phyloP scores from a whole-genome alignment of 2,113 vertebrate genomes.

The Carettochelys insculpta region DNA sequence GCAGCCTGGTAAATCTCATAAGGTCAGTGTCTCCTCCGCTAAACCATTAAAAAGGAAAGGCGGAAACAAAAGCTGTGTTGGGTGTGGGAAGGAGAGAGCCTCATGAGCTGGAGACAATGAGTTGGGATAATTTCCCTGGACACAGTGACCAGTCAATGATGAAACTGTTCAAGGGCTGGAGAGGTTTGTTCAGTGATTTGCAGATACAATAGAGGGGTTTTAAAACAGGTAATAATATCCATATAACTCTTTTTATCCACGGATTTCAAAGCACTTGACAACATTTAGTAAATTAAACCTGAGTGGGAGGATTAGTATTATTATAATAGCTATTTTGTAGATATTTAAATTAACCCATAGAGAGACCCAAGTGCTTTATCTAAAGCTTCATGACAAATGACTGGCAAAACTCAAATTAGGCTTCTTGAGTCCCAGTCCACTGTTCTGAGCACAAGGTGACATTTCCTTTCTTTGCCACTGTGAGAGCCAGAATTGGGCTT shows the following conservation, averaged over 20 bases:
- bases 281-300: neutral
- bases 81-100: neutral
- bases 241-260: neutral
- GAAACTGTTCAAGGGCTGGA: neutral
- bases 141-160: neutral
- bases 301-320: neutral
- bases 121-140: neutral
- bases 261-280: neutral
- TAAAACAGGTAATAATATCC: neutral
- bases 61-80: neutral
- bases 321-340: neutral
- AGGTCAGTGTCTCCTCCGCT: constrained; percentile 41
- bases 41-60: constrained; percentile 6
- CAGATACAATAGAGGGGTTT: neutral
- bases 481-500: neutral
- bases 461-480: constrained; percentile 7
- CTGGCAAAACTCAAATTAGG: neutral
- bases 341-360: neutral
- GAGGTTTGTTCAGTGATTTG: neutral
- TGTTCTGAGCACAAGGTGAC: neutral
- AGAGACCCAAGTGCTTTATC: neutral
- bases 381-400: neutral
- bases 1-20: constrained; percentile 29
- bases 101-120: neutral
- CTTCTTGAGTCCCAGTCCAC: neutral